Base-by-base conservation (phyloP, 2,113 vertebrate species). In the Trichechus manatus region DNA sequence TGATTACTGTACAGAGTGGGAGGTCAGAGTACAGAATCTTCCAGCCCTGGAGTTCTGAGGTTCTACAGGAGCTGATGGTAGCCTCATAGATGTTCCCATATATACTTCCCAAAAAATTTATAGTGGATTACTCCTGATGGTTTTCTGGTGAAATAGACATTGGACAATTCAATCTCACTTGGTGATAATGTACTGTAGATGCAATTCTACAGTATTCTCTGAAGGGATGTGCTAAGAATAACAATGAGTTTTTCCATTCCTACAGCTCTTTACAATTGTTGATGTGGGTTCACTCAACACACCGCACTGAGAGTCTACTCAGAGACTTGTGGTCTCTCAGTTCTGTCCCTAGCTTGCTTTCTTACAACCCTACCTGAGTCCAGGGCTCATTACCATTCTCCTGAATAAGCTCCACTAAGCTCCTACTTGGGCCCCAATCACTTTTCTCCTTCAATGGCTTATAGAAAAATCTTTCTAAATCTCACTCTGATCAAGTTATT, bases 241-340 rank as follows among this genome's bases (percentile, higher is more conserved):
- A 72, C 64, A 59, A 29, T 27, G 15, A 47, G 3, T 2, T 47
- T 1, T 9, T 25, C 53, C 3, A 14, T 3, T 39, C 27, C 47
- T 22, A 6, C 3, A 9, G 44, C 74, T 47, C 53, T 14, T n/a
- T 77, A 77, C 25, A 29, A 31, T 6, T 1, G 23, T 1, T 27
- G 5, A 5, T 23, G 3, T 2, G 17, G 33, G 33, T 8, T 56
- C 13, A 1, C 2, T 29, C 33, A 20, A 9, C 9, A 22, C 4
- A 14, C 17, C 0, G 0, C 8, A 0, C 0, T 0, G 14, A 1
- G 1, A 0, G 0, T 42, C 80, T 39, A 31, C 66, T 39, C 47
- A 36, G 66, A 15, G 44, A 27, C 0, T 15, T 33, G 17, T 23
- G 2, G 59, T 2, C 9, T 15, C 33, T 66, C 44, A 23, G 5